Base-by-base conservation (phyloP, 2,888 invertebrate genomes). In the Creontiades dilutus region DNA sequence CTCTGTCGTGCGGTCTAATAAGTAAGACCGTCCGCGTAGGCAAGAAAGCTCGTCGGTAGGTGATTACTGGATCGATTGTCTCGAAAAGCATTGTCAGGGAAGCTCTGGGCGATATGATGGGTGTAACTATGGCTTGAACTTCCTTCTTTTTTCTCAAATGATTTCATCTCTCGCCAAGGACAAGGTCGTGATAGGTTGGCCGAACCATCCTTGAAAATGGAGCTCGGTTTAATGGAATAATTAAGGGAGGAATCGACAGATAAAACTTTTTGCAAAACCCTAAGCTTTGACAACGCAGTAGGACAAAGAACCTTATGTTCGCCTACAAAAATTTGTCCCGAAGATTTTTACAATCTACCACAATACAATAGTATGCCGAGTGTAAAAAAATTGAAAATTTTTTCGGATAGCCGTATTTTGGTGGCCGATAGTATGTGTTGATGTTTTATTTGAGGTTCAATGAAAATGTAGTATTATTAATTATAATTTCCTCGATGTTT, bases 61-160 rank as follows among this genome's bases (percentile, higher is more conserved):
- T 68, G 68, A 68, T 68, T 68, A 68, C 68, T 68, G 27, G 23
- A 68, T 68, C 68, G 68, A 68, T 68, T 68, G 68, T 68, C 68
- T 68, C 13, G 57, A 57, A 37, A 57, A 57, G 27, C 68, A 68
- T 68, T 68, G 68, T 68, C 68, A 19, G 68, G 52, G 61, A 61
- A 19, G 61, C 61, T 52, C 52, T 52, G 52, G 61, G 61, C 61
- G 37, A 37, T 23, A 68, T 27, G 68, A 68, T 68, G 68, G 68
- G 68, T 68, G 68, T 23, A 68, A 23, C 68, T 19, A 68, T 68
- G 68, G 23, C 0, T 23, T 68, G 68, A 27, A 68, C 68, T 68
- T 68, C 68, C 68, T 68, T 27, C 27, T 68, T 68, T 52, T 61
- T 68, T 68, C 19, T 37, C 37, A 2, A 37, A 68, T 68, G 19